These are phyloP conservation scores for Lophochroa leadbeateri DNA, from an alignment of 2,113 vertebrate genomes.

Conservation along the genomic window DNA sequence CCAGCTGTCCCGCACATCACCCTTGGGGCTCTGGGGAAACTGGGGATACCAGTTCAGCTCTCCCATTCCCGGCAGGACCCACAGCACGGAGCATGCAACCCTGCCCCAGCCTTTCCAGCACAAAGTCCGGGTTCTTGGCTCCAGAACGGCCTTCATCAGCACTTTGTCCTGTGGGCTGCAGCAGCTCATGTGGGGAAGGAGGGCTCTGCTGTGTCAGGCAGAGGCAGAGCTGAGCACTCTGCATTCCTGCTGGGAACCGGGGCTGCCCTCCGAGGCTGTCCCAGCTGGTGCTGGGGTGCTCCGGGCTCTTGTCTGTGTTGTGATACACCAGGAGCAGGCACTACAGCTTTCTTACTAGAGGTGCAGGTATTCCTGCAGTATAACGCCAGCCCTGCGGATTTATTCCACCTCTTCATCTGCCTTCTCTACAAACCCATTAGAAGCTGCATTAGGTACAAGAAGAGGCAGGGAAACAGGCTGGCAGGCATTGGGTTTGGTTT, in stretches of 20 bases:
- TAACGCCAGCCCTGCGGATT: neutral
- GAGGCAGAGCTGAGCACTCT: neutral
- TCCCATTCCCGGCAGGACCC: neutral
- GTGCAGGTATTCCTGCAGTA: neutral
- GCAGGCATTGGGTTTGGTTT: neutral
- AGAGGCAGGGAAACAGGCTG: neutral
- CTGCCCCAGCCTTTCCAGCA: neutral
- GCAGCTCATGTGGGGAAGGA: rapidly evolving
- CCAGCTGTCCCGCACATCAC: rapidly evolving
- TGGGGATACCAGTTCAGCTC: neutral
- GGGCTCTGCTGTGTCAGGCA: neutral
- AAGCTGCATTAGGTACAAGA: neutral
- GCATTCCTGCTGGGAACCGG: neutral
- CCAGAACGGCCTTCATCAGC: neutral
- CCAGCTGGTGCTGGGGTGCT: neutral
- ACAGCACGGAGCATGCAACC: rapidly evolving
- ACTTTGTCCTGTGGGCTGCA: neutral
- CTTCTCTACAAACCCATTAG: neutral
- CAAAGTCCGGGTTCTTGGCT: constrained; percentile 21
- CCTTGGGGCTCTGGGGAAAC: neutral
- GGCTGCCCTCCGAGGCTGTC: neutral
- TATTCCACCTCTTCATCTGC: neutral
- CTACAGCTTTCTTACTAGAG: neutral
- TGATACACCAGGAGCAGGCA: neutral
- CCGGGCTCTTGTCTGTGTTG: rapidly evolving